These are phyloP conservation scores for Calosoma granatense DNA, from an alignment of 1,140 invertebrate genomes.

Conservation along the genomic window DNA sequence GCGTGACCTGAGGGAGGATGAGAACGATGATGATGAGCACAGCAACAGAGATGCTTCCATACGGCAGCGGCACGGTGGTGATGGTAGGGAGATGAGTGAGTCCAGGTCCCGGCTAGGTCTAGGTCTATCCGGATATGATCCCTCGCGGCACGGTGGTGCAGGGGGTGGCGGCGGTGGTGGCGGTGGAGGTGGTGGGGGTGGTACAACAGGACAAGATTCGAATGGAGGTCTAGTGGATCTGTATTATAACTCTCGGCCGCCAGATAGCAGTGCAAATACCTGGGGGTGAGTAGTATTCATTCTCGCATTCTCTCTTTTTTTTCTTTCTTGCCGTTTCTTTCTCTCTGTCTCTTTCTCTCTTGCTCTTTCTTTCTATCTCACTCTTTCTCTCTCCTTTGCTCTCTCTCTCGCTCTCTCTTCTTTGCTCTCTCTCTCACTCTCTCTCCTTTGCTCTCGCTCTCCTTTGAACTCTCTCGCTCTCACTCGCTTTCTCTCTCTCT, in stretches of 20 bases:
- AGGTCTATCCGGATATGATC: slow-evolving; percentile 50
- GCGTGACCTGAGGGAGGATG: slow-evolving; percentile 79
- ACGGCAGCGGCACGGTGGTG: slow-evolving; percentile 45
- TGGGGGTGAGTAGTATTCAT: slow-evolving; percentile 14
- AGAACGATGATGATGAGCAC: slow-evolving; percentile 48
- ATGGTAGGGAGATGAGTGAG: slow-evolving; percentile 61
- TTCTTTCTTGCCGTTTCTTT: no score
- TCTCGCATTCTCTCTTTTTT: no score
- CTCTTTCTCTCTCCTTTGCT: no score
- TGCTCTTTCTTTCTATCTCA: no score
- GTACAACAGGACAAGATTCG: slow-evolving; percentile 29
- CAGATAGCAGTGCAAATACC: slow-evolving; percentile 25
- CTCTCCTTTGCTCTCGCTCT: no score
- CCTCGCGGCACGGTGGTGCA: slow-evolving; percentile 21
- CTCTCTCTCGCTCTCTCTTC: no score
- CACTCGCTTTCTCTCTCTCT: no score
- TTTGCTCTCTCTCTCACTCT: no score
- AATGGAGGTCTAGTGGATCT: slow-evolving; percentile 61
- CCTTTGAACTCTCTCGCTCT: no score
- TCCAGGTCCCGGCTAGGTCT: slow-evolving; percentile 62
- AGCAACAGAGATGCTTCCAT: slow-evolving; percentile 34
- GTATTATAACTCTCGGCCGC: slow-evolving; percentile 68
- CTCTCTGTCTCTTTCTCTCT: no score
- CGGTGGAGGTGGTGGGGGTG: not conserved
- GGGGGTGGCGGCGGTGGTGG: not conserved